phyloP scores from a whole-genome alignment of 2,113 vertebrate genomes.

The Sminthopsis crassicaudata region DNA sequence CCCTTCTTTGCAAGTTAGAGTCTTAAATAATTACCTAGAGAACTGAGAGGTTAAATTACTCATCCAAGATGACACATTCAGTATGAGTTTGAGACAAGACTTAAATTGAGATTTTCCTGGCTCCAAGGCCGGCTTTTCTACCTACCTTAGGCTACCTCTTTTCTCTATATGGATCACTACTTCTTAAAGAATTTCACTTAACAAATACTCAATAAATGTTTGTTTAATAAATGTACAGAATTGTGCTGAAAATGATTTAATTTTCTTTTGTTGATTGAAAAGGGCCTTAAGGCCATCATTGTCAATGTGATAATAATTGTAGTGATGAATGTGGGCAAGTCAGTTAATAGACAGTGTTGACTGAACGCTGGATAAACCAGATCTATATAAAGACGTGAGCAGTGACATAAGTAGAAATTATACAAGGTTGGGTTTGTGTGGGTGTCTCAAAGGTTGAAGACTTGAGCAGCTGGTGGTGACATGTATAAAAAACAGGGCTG shows the following conservation, averaged over 20 bases:
- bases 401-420: conserved; percentile 1
- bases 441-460: background rate
- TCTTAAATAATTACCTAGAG: background rate
- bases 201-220: background rate
- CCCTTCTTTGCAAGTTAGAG: background rate
- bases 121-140: background rate
- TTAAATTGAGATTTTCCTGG: background rate
- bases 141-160: background rate
- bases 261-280: background rate
- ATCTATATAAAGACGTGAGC: background rate
- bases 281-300: background rate
- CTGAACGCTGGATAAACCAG: background rate
- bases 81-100: background rate
- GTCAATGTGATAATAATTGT: background rate
- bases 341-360: background rate
- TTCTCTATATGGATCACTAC: background rate
- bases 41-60: background rate
- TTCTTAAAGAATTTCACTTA: background rate
- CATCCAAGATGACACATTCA: background rate
- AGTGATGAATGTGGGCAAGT: background rate
- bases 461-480: background rate
- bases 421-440: background rate
- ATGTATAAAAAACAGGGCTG: background rate
- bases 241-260: background rate
- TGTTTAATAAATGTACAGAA: background rate